A percentile compares a stretch with the other conserved stretches of the same genome.
These are phyloP conservation scores for Lytechinus pictus DNA, from an alignment of 35 echinoderm and acorn worm genomes.

Conservation along the genomic window DNA sequence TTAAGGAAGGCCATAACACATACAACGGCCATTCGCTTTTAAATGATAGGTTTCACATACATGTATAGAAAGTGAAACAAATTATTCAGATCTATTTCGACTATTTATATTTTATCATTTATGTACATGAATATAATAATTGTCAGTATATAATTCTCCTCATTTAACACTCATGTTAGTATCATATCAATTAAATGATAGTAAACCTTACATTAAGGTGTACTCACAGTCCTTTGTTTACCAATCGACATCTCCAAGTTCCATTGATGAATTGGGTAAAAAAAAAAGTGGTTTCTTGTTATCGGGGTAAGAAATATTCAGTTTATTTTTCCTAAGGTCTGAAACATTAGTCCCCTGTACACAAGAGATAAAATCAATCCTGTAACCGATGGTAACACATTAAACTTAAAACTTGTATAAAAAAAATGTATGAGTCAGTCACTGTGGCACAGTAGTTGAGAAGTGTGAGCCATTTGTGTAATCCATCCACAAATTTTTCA, in stretches of 20 bases:
- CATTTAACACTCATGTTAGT: not conserved
- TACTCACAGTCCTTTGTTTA: not conserved
- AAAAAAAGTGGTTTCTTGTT: no score
- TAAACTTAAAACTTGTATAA: no score
- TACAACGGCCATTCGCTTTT: not conserved
- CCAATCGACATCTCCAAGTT: not conserved
- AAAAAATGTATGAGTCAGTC: no score
- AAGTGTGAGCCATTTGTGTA: no score
- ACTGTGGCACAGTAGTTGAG: no score
- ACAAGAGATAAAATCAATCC: no score
- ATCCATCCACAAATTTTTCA: no score
- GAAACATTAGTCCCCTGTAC: no score
- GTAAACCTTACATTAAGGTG: not conserved
- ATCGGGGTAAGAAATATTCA: no score
- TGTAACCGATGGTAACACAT: no score
- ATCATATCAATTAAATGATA: slow-evolving; percentile 6
- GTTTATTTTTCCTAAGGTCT: no score
- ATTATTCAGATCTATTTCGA: not conserved
- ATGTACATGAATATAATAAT: slow-evolving; percentile 15
- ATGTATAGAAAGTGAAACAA: not conserved
- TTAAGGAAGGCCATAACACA: not conserved
- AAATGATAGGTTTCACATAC: not conserved
- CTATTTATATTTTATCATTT: not conserved
- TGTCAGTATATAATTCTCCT: not conserved
- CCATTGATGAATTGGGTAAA: not conserved